phyloP scores from a whole-genome alignment of 35 echinoderm and acorn worm species.

The Anneissia japonica region DNA sequence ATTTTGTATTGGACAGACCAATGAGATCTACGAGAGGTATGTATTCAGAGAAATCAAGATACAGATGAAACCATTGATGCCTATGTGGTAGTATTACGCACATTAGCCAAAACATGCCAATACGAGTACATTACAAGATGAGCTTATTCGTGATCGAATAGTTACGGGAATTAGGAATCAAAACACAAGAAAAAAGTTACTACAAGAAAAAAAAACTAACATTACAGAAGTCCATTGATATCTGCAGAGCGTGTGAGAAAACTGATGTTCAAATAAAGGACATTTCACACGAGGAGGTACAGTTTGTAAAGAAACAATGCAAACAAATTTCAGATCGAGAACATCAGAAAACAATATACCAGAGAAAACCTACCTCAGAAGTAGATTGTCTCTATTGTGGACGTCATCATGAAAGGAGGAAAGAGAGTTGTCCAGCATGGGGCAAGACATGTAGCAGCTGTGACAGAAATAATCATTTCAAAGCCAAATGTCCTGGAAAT shows the following conservation, averaged over 20 bases:
- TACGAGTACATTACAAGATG: constrained; percentile 34
- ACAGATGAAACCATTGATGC: constrained; percentile 49
- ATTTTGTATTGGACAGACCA: constrained; percentile 7
- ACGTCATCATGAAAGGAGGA: constrained; percentile 2
- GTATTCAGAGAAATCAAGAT: constrained; percentile 24
- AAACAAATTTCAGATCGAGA: not conserved
- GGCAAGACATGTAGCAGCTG: constrained; percentile 37
- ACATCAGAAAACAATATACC: not conserved
- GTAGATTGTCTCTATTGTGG: constrained; percentile 50
- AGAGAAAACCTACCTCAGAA: not conserved
- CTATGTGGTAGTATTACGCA: constrained; percentile 22
- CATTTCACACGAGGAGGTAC: not conserved
- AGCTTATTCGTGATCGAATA: constrained; percentile 48
- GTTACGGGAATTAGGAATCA: constrained; percentile 49
- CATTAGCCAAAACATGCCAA: constrained; percentile 43
- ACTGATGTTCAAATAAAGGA: constrained; percentile 19
- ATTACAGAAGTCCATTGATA: constrained; percentile 31
- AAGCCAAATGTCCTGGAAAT: not conserved
- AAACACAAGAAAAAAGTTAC: constrained; percentile 22
- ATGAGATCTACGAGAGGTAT: constrained; percentile 55
- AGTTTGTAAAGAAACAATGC: not conserved
- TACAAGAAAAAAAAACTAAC: constrained; percentile 28
- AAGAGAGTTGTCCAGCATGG: constrained; percentile 32
- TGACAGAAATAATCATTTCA: constrained; percentile 54
- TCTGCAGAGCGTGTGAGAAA: constrained; percentile 3